Percentiles rank a stretch among this genome's conserved stretches.
Evolutionary conservation across 1,140 invertebrate species (phyloP).

Genomic region (Choristoneura fumiferana): DNA sequence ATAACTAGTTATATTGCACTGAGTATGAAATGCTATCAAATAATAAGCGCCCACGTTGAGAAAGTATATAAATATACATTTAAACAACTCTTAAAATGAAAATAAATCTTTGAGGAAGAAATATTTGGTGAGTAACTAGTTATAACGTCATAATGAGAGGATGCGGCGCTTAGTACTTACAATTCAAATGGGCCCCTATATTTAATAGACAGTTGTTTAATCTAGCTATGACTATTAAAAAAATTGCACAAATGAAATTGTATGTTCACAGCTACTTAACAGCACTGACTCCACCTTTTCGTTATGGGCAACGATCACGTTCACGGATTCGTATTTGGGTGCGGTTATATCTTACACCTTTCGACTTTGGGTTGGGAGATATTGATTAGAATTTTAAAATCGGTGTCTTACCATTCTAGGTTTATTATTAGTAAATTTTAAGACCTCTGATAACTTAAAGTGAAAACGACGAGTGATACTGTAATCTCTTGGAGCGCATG

Average conservation of each 20-base stretch:
- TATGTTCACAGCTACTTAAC: constrained; percentile 74
- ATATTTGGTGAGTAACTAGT: constrained; percentile 62
- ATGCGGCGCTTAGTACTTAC: constrained; percentile 60
- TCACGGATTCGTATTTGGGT: constrained; percentile 56
- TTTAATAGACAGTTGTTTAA: constrained; percentile 76
- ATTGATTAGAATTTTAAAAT: constrained; percentile 58
- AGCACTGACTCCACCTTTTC: constrained; percentile 64
- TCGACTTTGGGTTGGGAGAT: constrained; percentile 59
- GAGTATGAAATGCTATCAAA: constrained; percentile 80
- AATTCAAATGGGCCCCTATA: constrained; percentile 71
- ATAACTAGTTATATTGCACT: constrained; percentile 83
- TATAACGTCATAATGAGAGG: constrained; percentile 48
- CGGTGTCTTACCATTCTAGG: constrained; percentile 58
- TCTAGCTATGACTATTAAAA: constrained; percentile 75
- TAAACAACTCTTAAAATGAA: constrained; percentile 62
- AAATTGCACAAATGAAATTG: constrained; percentile 77
- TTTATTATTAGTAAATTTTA: constrained; percentile 69
- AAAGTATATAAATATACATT: constrained; percentile 66
- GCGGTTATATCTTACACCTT: constrained; percentile 43
- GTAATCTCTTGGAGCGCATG: constrained; percentile 70
- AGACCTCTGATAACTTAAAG: constrained; percentile 66
- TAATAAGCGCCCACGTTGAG: constrained; percentile 76
- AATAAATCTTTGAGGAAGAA: constrained; percentile 74
- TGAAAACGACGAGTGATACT: constrained; percentile 76
- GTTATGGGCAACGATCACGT: constrained; percentile 58